Base-by-base conservation (phyloP, 1,140 invertebrate species). In the Drosophila punjabiensis region DNA sequence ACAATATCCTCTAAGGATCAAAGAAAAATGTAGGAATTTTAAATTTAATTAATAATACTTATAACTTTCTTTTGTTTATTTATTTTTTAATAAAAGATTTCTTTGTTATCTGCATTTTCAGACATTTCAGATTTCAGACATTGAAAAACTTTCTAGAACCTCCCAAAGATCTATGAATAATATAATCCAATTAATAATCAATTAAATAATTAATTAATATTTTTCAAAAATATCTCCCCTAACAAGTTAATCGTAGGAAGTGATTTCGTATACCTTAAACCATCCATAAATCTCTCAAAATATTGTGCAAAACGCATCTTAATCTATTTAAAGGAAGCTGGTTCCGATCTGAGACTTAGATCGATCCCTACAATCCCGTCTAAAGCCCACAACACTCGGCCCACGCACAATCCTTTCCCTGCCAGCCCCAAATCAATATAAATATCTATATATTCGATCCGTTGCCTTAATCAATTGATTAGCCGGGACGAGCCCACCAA, bases 381-480 rank as follows among this genome's bases (percentile, higher is more conserved):
- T 37, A 35, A 48, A 55, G n/a, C 39, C 65, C 33, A 48, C 32
- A 71, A 71, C 68, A 68, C n/a, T 13, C 50, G 32, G 24, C 28
- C 24, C 47, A 16, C 13, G 16, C 35, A n/a, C 37, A 30, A 66
- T 33, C 63, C 53, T 58, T 32, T n/a, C 20, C 16, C 33, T 37
- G 47, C 37, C 56, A 35, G 45, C 53, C 69, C 69, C 69, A 58
- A 58, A 39, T 56, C 55, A 16, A 37, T 6, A 56, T 28, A 55
- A 16, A 5, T 5, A 16, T 16, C 4, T 16, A n/a, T 50, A 4
- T 11, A 48, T 47, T 8, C 32, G 48, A 55, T 52, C 71, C 71
- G 30, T 61, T 18, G 71, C 48, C 33, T 35, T 79, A 79, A 79
- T 79, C 76, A 79, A 79, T 79, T 79, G 76, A 79, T 79, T 78